These are phyloP conservation scores for Eclectus roratus DNA, from an alignment of 2,113 vertebrate species.

Conservation along the genomic window DNA sequence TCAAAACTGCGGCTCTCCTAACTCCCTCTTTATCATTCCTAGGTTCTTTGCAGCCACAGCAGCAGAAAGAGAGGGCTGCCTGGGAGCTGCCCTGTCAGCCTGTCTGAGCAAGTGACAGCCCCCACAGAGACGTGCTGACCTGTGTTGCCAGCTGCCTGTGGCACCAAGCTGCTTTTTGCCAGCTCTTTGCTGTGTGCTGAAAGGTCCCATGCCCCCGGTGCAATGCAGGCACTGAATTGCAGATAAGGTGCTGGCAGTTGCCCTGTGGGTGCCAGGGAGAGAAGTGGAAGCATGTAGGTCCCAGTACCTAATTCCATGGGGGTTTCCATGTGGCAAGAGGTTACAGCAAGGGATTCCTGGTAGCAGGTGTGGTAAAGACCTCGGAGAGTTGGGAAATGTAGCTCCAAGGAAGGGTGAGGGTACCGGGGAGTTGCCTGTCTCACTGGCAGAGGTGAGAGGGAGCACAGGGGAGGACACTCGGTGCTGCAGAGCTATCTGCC, in stretches of 20 bases:
- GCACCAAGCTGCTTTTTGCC: neutral
- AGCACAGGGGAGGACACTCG: neutral
- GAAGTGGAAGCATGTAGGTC: neutral
- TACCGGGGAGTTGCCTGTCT: neutral
- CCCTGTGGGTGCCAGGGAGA: accelerated
- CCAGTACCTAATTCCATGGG: neutral
- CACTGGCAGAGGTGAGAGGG: neutral
- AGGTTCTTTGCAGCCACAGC: neutral
- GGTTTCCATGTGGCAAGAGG: neutral
- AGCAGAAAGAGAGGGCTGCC: neutral
- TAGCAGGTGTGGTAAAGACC: neutral
- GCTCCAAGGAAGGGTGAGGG: neutral
- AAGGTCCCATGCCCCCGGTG: neutral
- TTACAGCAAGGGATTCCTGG: neutral
- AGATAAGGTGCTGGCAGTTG: neutral
- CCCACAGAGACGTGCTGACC: accelerated
- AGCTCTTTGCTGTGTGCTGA: neutral
- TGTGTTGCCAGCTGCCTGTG: neutral
- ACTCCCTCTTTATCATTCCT: neutral
- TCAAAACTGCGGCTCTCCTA: neutral
- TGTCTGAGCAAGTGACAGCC: neutral
- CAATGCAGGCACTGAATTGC: neutral
- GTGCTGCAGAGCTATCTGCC: neutral
- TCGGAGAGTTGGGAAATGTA: neutral
- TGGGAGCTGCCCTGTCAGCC: neutral